A percentile compares a stretch with the other conserved stretches of the same genome.
Evolutionary conservation across 2,113 vertebrate species (phyloP).

Genomic region (Melanostigma gelatinosum): DNA sequence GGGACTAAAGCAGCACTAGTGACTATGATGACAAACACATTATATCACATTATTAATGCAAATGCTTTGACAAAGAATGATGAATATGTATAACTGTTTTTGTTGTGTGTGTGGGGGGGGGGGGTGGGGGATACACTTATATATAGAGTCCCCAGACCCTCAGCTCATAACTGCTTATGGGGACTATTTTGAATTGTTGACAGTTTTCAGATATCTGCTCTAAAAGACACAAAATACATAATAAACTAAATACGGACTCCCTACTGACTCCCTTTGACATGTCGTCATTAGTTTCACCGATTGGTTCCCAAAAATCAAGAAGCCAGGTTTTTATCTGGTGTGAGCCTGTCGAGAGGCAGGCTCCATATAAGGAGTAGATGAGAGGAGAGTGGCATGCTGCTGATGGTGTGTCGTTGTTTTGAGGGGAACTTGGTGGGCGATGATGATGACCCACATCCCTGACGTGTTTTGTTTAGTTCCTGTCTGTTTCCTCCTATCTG

Average conservation of each 20-base stretch:
- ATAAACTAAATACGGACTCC: background rate
- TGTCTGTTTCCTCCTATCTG: background rate
- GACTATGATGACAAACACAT: background rate
- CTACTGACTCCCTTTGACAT: background rate
- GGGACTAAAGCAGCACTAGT: background rate
- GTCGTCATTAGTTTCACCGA: slow-evolving; percentile 3
- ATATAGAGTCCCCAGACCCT: background rate
- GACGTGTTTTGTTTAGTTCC: background rate
- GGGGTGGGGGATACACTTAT: background rate
- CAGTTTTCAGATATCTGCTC: background rate
- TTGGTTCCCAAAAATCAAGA: background rate
- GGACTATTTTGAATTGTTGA: background rate
- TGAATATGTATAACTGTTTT: background rate
- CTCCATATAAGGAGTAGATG: background rate
- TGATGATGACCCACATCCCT: background rate
- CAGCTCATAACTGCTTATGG: background rate
- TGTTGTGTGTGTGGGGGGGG: background rate
- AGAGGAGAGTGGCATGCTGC: background rate
- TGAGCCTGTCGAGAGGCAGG: background rate
- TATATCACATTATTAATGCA: background rate
- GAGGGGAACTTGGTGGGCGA: background rate
- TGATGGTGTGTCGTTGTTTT: background rate
- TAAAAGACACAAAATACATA: background rate
- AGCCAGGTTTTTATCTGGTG: background rate
- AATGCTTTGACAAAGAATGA: background rate